Conservation (phyloP, 2,797 vertebrate species). For the Lithobates pipiens region DNA sequence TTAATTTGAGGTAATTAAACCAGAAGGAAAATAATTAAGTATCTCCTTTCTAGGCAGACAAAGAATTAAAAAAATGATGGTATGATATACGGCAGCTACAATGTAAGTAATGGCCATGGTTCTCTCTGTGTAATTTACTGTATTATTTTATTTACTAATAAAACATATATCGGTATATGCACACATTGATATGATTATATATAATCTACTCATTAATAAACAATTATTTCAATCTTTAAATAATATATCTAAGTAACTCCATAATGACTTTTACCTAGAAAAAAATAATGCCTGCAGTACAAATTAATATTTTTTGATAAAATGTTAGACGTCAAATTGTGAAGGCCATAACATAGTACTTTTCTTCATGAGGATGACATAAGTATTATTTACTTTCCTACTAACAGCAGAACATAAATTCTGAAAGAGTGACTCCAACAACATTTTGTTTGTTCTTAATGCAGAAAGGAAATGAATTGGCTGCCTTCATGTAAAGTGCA, state of each 20-base stretch:
- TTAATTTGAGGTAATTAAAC: conserved; percentile 40
- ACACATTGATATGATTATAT: conserved; percentile 8
- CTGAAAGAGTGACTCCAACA: no score
- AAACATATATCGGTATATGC: conserved; percentile 1
- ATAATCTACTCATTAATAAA: conserved; percentile 37
- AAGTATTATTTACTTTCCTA: no score
- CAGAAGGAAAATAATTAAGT: conserved; percentile 15
- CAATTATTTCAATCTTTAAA: conserved; percentile 33
- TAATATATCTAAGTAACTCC: not conserved
- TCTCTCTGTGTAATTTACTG: conserved; percentile 4
- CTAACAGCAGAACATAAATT: no score
- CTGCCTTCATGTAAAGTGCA: no score
- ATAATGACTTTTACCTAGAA: conserved; percentile 2
- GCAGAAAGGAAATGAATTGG: no score
- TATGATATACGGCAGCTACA: not conserved
- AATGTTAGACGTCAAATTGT: no score
- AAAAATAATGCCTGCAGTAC: conserved; percentile 27
- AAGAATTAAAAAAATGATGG: not conserved
- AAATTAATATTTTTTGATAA: conserved; percentile 34
- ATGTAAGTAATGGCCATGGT: not conserved
- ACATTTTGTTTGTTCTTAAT: no score
- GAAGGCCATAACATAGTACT: no score
- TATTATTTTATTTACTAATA: conserved; percentile 1
- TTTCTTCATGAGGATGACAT: no score
- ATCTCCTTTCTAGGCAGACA: not conserved